Percentiles rank a stretch among this genome's conserved stretches.
Evolutionary conservation across 1,140 invertebrate species (phyloP).

Genomic region (Leptinotarsa texana): DNA sequence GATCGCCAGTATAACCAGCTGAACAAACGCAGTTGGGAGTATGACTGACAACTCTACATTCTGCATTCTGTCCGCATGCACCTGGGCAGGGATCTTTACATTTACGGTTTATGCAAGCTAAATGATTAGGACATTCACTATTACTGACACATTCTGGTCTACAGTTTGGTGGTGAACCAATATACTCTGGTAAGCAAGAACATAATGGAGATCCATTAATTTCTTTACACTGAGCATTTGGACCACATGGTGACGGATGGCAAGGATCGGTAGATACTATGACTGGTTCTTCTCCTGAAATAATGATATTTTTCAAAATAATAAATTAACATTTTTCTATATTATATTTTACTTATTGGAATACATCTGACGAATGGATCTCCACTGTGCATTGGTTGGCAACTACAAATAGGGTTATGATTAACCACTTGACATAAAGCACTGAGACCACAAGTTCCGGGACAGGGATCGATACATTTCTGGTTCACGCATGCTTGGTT

Average conservation of each 20-base stretch:
- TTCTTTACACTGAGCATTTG: slow-evolving; percentile 76
- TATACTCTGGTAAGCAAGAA: slow-evolving; percentile 67
- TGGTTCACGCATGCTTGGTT: slow-evolving; percentile 68
- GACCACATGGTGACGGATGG: slow-evolving; percentile 78
- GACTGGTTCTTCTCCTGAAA: slow-evolving; percentile 38
- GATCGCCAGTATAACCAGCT: slow-evolving; percentile 66
- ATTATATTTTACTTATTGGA: slow-evolving; percentile 57
- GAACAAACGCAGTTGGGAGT: slow-evolving; percentile 75
- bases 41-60: slow-evolving; percentile 76
- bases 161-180: slow-evolving; percentile 72
- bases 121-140: slow-evolving; percentile 70
- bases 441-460: slow-evolving; percentile 65
- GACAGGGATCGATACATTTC: slow-evolving; percentile 71
- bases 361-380: slow-evolving; percentile 63
- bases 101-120: slow-evolving; percentile 73
- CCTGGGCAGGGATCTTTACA: slow-evolving; percentile 75
- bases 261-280: slow-evolving; percentile 65
- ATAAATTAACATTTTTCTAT: background rate
- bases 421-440: slow-evolving; percentile 67
- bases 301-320: background rate
- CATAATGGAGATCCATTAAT: slow-evolving; percentile 64
- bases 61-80: slow-evolving; percentile 71
- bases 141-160: slow-evolving; percentile 75
- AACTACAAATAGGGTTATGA: slow-evolving; percentile 68
- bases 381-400: slow-evolving; percentile 57